phyloP scores from a whole-genome alignment of 2,888 invertebrate genomes.

The Hermaeophaga mercurialis region DNA sequence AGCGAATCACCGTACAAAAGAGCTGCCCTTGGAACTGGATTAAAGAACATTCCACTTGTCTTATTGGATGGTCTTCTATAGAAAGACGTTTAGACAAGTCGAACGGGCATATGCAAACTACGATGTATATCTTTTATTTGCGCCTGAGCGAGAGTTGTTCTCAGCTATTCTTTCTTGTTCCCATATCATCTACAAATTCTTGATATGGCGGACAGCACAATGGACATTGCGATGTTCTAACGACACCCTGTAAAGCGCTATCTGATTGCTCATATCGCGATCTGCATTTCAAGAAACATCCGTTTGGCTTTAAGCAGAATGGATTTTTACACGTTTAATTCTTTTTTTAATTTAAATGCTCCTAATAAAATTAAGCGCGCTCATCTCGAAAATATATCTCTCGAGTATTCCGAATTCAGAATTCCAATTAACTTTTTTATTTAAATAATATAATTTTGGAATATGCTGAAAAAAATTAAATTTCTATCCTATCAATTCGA shows the following conservation, averaged over 20 bases:
- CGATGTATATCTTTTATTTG: slow-evolving; percentile 50
- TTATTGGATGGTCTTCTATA: slow-evolving; percentile 30
- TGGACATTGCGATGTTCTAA: slow-evolving; percentile 56
- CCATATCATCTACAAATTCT: slow-evolving; percentile 55
- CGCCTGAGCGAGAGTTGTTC: slow-evolving; percentile 50
- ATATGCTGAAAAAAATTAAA: too few relatives aligned
- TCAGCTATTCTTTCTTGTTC: slow-evolving; percentile 53
- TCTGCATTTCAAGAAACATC: slow-evolving; percentile 49
- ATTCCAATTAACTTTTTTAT: too few relatives aligned
- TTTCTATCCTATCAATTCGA: too few relatives aligned
- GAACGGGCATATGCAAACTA: slow-evolving; percentile 46
- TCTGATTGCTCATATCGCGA: slow-evolving; percentile 55
- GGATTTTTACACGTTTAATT: neutral
- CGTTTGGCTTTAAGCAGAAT: slow-evolving; percentile 30
- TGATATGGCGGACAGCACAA: slow-evolving; percentile 56
- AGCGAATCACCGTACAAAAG: neutral
- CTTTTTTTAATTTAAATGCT: too few relatives aligned
- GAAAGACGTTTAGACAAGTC: slow-evolving; percentile 44
- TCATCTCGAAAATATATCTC: too few relatives aligned
- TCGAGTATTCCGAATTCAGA: too few relatives aligned
- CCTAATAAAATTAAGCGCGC: too few relatives aligned
- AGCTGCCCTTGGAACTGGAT: slow-evolving; percentile 32
- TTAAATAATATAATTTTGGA: too few relatives aligned
- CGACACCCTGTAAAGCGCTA: slow-evolving; percentile 55
- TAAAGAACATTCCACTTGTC: slow-evolving; percentile 34